A percentile compares a stretch with the other conserved stretches of the same genome.
Evolutionary conservation across 30 jellyfish, hydroid and myxozoan species (phyloP).

Genomic region (Hydractinia symbiolongicarpus): DNA sequence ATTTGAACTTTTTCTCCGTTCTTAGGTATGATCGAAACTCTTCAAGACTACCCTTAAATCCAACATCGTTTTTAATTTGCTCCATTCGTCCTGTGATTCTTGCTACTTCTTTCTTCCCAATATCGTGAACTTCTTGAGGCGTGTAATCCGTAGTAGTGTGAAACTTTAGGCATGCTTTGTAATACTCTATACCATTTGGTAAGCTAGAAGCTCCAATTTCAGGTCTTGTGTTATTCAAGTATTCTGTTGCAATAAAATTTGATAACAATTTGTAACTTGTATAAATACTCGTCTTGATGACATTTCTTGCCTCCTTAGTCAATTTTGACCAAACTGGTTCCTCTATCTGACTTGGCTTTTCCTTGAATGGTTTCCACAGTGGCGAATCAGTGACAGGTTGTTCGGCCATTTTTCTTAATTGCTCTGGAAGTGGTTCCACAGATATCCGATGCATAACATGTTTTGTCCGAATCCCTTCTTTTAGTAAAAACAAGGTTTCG

Average conservation of each 20-base stretch:
- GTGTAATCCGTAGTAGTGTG: slow-evolving; percentile 76
- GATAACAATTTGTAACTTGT: slow-evolving; percentile 40
- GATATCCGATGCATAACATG: slow-evolving; percentile 59
- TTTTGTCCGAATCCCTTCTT: slow-evolving; percentile 36
- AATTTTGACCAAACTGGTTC: slow-evolving; percentile 22
- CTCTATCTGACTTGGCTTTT: slow-evolving; percentile 29
- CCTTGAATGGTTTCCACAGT: slow-evolving; percentile 49
- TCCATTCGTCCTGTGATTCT: slow-evolving; percentile 57
- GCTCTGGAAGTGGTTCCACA: slow-evolving; percentile 44
- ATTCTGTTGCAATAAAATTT: slow-evolving; percentile 25
- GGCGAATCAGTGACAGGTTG: slow-evolving; percentile 38
- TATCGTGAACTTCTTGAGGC: slow-evolving; percentile 57
- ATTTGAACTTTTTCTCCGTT: slow-evolving; percentile 49
- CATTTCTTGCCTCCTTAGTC: slow-evolving; percentile 30
- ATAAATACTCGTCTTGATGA: slow-evolving; percentile 24
- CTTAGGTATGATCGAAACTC: slow-evolving; percentile 46
- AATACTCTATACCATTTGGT: slow-evolving; percentile 54
- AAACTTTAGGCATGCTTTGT: slow-evolving; percentile 69
- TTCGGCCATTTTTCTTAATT: slow-evolving; percentile 14
- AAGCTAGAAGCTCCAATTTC: slow-evolving; percentile 42
- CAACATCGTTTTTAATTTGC: slow-evolving; percentile 42
- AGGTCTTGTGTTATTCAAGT: slow-evolving; percentile 47
- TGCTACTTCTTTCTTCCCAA: slow-evolving; percentile 65
- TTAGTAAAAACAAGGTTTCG: slow-evolving; percentile 41
- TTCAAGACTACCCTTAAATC: slow-evolving; percentile 47